A percentile compares a stretch with the other conserved stretches of the same genome.
These are phyloP conservation scores for Trogon surrucura DNA, from an alignment of 2,113 vertebrate species.

Conservation along the genomic window DNA sequence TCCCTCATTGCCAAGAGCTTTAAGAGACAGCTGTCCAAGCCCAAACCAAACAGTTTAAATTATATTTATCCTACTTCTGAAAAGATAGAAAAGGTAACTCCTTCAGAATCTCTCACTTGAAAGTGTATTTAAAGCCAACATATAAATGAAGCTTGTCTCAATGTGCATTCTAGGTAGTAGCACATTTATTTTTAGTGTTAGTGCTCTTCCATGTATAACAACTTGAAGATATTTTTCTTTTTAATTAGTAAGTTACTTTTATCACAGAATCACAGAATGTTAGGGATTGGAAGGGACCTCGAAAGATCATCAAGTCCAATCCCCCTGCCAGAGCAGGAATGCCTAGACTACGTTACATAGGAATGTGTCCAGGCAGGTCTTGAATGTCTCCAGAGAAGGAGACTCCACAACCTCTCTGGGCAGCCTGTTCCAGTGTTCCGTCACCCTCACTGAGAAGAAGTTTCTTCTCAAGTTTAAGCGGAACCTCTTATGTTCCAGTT, in stretches of 20 bases:
- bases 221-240: neutral
- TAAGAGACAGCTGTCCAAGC: neutral
- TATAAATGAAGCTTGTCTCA: neutral
- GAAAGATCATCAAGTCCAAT: too few species aligned
- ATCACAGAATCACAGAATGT: too few species aligned
- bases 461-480: too few species aligned
- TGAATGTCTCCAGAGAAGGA: too few species aligned
- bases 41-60: neutral
- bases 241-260: neutral
- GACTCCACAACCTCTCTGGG: too few species aligned
- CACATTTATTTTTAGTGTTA: neutral
- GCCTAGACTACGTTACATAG: too few species aligned
- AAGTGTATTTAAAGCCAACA: neutral
- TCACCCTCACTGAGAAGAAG: too few species aligned
- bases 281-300: too few species aligned
- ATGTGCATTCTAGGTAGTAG: neutral
- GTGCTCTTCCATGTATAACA: neutral
- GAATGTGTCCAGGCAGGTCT: too few species aligned
- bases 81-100: neutral
- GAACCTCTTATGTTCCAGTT: too few species aligned
- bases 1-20: neutral
- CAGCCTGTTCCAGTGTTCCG: too few species aligned
- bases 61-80: neutral
- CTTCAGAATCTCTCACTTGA: neutral
- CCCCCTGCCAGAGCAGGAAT: too few species aligned